Base-by-base conservation (phyloP, 2,888 invertebrate genomes). In the Heteropelma amictum region DNA sequence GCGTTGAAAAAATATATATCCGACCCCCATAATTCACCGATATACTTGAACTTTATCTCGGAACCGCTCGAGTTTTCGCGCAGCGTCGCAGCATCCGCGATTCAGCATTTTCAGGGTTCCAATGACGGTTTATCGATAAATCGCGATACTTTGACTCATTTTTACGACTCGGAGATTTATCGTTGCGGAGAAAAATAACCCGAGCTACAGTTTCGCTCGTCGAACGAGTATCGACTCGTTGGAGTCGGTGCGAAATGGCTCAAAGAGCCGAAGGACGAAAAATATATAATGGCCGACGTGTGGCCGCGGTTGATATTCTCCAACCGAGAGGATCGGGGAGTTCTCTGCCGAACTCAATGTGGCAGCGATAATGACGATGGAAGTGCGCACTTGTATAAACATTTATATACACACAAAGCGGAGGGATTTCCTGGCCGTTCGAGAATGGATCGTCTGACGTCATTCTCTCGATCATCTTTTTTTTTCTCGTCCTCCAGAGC, bases 261-360 rank as follows among this genome's bases (percentile, higher is more conserved):
- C 35, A 1, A 8, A 30, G 10, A 35, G 12, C 12, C 35, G 35
- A 35, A 10, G 35, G 2, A 30, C 6, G 10, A 30, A 30, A 6
- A 30, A 30, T 8, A 30, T 8, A 35, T 12, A 38, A 38, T 12
- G 2, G n/a, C 35, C n/a, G n/a, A 12, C 35, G 12, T 38, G n/a
- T 82, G 82, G 82, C 83, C 81, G 81, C 76, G 58, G 81, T 61
- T 47, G 58, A 26, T 61, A 80, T 65, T 83, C 84, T 84, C 85
- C 84, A 84, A 85, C 84, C 82, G 56, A 70, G 67, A 54, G 54
- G 53, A 42, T 47, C 35, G 49, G 65, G 65, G 65, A 71, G 49
- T 58, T 68, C 30, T 40, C 35, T 35, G 45, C 70, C 33, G 3
- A 67, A 49, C 65, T 56, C 54, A 38, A 38, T n/a, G n/a, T n/a